These are phyloP conservation scores for Pseudomyrmex pallidus DNA, from an alignment of 1,140 invertebrate genomes.

Conservation along the genomic window DNA sequence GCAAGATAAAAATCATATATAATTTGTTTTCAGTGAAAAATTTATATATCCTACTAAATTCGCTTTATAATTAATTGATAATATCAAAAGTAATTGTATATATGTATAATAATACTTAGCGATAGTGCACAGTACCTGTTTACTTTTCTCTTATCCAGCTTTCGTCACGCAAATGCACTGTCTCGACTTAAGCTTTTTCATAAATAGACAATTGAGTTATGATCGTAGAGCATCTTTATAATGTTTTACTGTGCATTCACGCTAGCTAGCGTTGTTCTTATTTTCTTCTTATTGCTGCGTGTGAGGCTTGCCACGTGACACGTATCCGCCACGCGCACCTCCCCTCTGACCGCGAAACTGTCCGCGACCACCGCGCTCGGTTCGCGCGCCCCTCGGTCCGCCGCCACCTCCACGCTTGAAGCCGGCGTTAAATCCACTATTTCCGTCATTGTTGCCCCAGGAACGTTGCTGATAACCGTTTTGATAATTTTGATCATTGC, in stretches of 20 bases:
- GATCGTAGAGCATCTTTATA: constrained; percentile 69
- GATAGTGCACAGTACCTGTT: constrained; percentile 12
- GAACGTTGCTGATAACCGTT: constrained; percentile 82
- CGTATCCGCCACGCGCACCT: constrained; percentile 78
- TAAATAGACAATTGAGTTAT: constrained; percentile 76
- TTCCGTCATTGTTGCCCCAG: constrained; percentile 78
- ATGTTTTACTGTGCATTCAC: constrained; percentile 68
- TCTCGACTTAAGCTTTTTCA: constrained; percentile 75
- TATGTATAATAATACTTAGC: constrained; percentile 55
- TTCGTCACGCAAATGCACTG: constrained; percentile 33
- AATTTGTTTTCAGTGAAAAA: no score
- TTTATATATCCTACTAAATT: constrained; percentile 30
- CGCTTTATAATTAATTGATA: constrained; percentile 37
- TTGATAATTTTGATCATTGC: constrained; percentile 81
- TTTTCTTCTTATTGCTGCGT: constrained; percentile 73
- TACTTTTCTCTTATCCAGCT: constrained; percentile 22
- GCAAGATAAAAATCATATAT: not conserved
- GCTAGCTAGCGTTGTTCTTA: constrained; percentile 59
- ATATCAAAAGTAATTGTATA: constrained; percentile 48
- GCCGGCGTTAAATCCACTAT: constrained; percentile 76
- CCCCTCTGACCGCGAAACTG: constrained; percentile 79
- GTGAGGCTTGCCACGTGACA: constrained; percentile 79
- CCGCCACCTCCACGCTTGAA: constrained; percentile 76
- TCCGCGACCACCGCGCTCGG: constrained; percentile 75
- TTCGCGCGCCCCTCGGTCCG: constrained; percentile 69